Conservation (phyloP, 1,140 invertebrate genomes). For the Tribolium castaneum region DNA sequence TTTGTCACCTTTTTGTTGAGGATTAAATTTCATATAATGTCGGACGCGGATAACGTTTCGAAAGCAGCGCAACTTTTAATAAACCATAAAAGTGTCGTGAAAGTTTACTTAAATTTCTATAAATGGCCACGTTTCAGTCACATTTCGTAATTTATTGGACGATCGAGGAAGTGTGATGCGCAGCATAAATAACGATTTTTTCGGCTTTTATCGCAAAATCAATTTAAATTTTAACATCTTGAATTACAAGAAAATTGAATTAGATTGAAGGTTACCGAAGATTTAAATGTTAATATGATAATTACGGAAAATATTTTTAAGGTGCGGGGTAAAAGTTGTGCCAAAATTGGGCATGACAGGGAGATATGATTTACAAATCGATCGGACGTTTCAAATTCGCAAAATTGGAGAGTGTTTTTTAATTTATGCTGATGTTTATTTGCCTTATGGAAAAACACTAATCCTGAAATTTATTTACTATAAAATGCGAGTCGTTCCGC, state of each 20-base stretch:
- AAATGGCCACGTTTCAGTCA: not conserved
- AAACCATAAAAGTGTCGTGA: not conserved
- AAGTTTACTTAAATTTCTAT: conserved; percentile 12
- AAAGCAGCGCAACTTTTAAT: not conserved
- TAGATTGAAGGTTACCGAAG: not conserved
- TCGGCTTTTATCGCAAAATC: not conserved
- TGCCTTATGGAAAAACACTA: not conserved
- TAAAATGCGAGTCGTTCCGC: too few species aligned
- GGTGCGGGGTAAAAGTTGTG: not conserved
- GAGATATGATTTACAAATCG: not conserved
- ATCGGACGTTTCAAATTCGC: not conserved
- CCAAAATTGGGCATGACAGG: not conserved
- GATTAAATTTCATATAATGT: not conserved
- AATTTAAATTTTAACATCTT: not conserved
- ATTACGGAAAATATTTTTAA: not conserved
- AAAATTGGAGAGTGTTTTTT: not conserved
- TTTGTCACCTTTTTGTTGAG: not conserved
- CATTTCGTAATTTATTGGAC: not conserved
- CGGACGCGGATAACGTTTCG: not conserved
- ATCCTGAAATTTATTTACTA: too few species aligned
- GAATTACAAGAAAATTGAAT: conserved; percentile 14
- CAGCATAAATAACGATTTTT: conserved; percentile 1
- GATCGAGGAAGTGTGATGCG: not conserved
- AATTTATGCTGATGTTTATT: not conserved
- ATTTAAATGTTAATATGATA: not conserved